These are phyloP conservation scores for Cheilinus undulatus DNA, from an alignment of 2,113 vertebrate species.

Conservation along the genomic window DNA sequence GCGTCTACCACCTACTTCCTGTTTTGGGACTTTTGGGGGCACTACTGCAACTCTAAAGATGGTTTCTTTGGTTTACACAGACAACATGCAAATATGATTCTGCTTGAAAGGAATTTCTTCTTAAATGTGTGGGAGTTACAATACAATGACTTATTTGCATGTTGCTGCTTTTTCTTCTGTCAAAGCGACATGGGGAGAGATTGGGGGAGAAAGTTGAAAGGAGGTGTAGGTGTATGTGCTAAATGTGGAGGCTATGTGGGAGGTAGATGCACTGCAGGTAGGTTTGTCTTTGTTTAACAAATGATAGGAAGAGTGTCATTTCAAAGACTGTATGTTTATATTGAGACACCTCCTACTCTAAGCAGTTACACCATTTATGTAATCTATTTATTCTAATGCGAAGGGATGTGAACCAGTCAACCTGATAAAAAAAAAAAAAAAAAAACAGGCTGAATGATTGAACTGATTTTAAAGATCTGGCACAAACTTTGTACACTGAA, in stretches of 20 bases:
- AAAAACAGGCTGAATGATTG: too few species aligned
- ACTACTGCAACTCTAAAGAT: background rate
- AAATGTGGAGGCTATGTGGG: constrained; percentile 23
- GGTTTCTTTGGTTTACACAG: background rate
- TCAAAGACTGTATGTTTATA: background rate
- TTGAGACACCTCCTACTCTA: background rate
- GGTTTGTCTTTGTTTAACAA: constrained; percentile 6
- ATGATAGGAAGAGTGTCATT: constrained; percentile 13
- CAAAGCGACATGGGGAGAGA: background rate
- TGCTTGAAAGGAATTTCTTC: background rate
- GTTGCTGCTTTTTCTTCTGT: constrained; percentile 21
- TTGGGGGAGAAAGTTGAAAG: background rate
- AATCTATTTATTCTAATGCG: background rate
- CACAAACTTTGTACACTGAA: too few species aligned
- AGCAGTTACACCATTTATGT: background rate
- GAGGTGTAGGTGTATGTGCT: constrained; percentile 37
- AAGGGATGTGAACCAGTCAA: too few species aligned
- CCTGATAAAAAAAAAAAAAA: too few species aligned
- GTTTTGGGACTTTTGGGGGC: background rate
- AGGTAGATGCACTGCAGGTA: constrained; percentile 6
- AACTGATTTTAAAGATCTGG: too few species aligned
- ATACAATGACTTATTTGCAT: constrained; percentile 36
- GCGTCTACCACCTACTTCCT: constrained; percentile 6
- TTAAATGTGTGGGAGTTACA: constrained; percentile 24
- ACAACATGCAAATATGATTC: constrained; percentile 9